These are phyloP conservation scores for Falco novaeseelandiae DNA, from an alignment of 2,797 vertebrate species.

Conservation along the genomic window DNA sequence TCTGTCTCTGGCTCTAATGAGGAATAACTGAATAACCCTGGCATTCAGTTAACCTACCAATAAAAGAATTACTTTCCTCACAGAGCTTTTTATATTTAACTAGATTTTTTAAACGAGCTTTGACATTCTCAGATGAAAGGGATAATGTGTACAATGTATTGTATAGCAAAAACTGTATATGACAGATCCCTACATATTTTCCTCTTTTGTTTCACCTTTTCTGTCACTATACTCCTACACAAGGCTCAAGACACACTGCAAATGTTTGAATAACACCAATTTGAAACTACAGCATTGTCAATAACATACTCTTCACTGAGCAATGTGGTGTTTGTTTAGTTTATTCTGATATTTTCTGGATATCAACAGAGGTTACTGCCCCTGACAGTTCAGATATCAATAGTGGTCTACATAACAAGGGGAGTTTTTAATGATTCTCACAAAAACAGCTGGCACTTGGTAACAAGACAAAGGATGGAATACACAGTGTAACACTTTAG, in stretches of 20 bases:
- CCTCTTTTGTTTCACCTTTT: constrained; percentile 33
- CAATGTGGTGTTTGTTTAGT: not conserved
- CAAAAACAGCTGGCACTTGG: not conserved
- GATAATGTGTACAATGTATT: not conserved
- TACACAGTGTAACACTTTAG: not conserved
- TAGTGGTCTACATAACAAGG: not conserved
- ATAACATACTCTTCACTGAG: not conserved
- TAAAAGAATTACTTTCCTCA: not conserved
- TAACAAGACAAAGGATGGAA: not conserved
- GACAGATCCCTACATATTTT: constrained; percentile 2
- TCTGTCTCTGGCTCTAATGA: not conserved
- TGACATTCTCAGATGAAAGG: constrained; percentile 28
- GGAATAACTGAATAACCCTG: not conserved
- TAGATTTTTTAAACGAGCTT: constrained; percentile 21
- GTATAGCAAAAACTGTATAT: not conserved
- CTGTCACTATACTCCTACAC: constrained; percentile 43
- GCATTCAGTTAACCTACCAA: constrained; percentile 25
- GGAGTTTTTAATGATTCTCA: constrained; percentile 29
- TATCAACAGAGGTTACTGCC: not conserved
- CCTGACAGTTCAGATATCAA: not conserved
- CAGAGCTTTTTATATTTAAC: not conserved
- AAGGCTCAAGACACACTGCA: not conserved
- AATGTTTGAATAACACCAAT: not conserved
- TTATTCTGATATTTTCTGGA: constrained; percentile 2
- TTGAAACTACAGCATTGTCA: not conserved